Percentiles rank a stretch among this genome's conserved stretches.
phyloP scores from a whole-genome alignment of 2,888 invertebrate species.

The Anoncus sp. region DNA sequence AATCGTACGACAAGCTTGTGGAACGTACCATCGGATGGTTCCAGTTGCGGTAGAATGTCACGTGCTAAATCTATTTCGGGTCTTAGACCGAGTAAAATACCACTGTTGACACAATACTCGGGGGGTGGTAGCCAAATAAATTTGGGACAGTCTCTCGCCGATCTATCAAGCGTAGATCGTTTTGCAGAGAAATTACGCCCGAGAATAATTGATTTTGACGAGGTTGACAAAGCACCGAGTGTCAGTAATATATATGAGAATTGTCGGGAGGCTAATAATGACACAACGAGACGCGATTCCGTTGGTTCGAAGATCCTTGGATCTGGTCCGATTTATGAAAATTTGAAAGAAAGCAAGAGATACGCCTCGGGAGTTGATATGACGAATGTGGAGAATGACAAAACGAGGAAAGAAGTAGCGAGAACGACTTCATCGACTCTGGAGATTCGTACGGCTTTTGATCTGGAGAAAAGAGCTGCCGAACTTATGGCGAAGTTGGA shows the following conservation, averaged over 20 bases:
- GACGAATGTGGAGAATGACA: constrained; percentile 60
- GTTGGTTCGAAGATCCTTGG: not conserved
- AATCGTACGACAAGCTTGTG: constrained; percentile 79
- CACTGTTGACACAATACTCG: constrained; percentile 76
- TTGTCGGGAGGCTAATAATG: constrained; percentile 76
- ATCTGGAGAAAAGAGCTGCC: constrained; percentile 78
- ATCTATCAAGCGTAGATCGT: constrained; percentile 80
- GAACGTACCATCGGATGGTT: constrained; percentile 73
- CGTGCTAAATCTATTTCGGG: constrained; percentile 70
- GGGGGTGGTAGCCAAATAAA: constrained; percentile 59
- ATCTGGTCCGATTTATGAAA: constrained; percentile 73
- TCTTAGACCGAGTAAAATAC: constrained; percentile 78
- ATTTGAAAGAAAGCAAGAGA: constrained; percentile 61
- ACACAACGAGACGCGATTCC: not conserved
- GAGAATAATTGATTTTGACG: constrained; percentile 71
- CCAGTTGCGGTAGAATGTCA: constrained; percentile 56
- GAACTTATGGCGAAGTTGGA: constrained; percentile 78
- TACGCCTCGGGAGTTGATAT: constrained; percentile 20
- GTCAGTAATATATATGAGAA: constrained; percentile 79
- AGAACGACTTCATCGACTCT: constrained; percentile 72
- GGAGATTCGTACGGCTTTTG: constrained; percentile 77
- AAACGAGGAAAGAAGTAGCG: constrained; percentile 71
- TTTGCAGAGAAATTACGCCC: constrained; percentile 70
- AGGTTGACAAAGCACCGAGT: constrained; percentile 75
- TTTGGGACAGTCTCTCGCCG: constrained; percentile 79